These are phyloP conservation scores for Peromyscus aztecus DNA, from an alignment of 2,797 vertebrate species.

Conservation along the genomic window DNA sequence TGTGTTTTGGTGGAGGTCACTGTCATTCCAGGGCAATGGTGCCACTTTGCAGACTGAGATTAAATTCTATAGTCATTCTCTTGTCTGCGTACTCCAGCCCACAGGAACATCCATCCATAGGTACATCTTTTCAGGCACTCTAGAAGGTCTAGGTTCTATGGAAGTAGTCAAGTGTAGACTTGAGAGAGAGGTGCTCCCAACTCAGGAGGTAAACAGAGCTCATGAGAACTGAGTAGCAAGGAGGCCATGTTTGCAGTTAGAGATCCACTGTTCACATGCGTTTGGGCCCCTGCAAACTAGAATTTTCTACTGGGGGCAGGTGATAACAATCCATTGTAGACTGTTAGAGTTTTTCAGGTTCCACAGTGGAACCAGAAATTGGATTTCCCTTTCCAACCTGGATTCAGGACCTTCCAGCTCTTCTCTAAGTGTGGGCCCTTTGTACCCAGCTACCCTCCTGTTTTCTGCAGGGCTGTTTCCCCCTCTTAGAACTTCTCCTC, in stretches of 20 bases:
- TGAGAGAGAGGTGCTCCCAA: not conserved
- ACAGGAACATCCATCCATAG: not conserved
- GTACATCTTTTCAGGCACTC: not conserved
- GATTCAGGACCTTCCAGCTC: not conserved
- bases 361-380: not conserved
- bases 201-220: not conserved
- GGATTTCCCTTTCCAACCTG: not conserved
- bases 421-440: not conserved
- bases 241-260: not conserved
- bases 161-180: not conserved
- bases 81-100: not conserved
- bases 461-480: not conserved
- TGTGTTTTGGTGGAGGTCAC: slow-evolving; percentile 10
- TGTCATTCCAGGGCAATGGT: not conserved
- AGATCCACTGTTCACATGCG: not conserved
- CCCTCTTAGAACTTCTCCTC: not conserved
- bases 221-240: not conserved
- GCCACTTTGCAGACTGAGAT: not conserved
- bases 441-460: too few relatives aligned
- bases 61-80: not conserved
- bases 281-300: not conserved
- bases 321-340: not conserved
- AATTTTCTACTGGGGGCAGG: slow-evolving; percentile 9
- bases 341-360: not conserved
- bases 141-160: not conserved